Evolutionary conservation across 2,888 invertebrate genomes (phyloP).

Genomic region (Nematopogon swammerdamellus): DNA sequence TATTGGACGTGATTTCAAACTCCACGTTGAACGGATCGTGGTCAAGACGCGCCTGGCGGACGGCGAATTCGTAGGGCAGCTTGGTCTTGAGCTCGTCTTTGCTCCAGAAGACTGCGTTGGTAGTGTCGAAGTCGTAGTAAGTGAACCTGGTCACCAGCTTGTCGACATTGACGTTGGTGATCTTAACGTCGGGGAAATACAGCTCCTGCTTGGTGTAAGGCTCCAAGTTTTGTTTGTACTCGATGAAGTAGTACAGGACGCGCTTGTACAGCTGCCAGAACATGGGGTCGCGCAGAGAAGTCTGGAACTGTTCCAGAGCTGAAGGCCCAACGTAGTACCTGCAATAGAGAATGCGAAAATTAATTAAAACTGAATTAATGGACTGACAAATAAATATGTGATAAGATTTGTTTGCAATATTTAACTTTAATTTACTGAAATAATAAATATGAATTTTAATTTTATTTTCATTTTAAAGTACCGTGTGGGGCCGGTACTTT

Average conservation of each 20-base stretch:
- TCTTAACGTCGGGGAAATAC: conserved; percentile 56
- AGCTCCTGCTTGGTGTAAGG: conserved; percentile 59
- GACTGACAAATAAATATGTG: background rate
- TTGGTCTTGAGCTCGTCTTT: conserved; percentile 26
- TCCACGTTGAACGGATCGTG: conserved; percentile 64
- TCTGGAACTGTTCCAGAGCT: conserved; percentile 60
- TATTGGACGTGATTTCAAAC: conserved; percentile 58
- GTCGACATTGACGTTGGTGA: conserved; percentile 59
- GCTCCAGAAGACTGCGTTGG: conserved; percentile 42
- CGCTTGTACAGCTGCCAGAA: conserved; percentile 67
- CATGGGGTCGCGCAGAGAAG: conserved; percentile 66
- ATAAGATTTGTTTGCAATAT: background rate
- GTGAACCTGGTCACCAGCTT: conserved; percentile 65
- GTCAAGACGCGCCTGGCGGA: conserved; percentile 67
- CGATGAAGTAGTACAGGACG: conserved; percentile 52
- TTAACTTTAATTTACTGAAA: background rate
- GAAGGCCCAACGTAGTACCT: conserved; percentile 50
- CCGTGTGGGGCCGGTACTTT: too few relatives aligned
- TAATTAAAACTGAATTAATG: background rate
- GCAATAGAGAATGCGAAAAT: conserved; percentile 17
- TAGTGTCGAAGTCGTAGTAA: conserved; percentile 59
- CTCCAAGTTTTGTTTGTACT: conserved; percentile 56
- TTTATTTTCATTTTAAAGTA: too few relatives aligned
- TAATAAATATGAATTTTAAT: too few relatives aligned
- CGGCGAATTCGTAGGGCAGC: conserved; percentile 44